Evolutionary conservation across 2,113 vertebrate genomes (phyloP).

Genomic region (Strix uralensis): DNA sequence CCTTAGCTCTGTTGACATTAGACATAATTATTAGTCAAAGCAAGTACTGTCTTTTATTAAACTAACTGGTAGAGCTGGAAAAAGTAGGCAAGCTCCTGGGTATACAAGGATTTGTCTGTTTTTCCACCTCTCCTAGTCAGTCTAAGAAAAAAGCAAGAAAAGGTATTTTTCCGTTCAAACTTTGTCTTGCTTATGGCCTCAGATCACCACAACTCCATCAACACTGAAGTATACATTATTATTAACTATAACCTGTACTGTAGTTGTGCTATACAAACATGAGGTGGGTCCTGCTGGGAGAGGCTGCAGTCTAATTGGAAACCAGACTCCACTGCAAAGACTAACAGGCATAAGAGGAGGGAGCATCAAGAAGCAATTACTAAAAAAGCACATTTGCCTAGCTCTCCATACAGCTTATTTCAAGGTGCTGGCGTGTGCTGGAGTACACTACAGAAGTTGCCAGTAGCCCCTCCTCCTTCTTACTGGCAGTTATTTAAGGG

Average conservation of each 20-base stretch:
- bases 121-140: not conserved
- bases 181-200: not conserved
- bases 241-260: not conserved
- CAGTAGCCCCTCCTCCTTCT: not conserved
- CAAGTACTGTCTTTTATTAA: slow-evolving; percentile 20
- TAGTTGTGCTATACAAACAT: not conserved
- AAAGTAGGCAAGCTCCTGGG: not conserved
- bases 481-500: not conserved
- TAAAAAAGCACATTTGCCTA: not conserved
- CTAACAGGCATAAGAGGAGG: not conserved
- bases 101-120: not conserved
- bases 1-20: slow-evolving; percentile 37
- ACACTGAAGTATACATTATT: not conserved
- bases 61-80: not conserved
- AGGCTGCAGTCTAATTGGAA: not conserved
- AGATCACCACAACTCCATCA: not conserved
- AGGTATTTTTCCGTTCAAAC: not conserved
- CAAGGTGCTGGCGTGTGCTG: not conserved
- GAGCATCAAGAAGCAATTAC: not conserved
- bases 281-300: not conserved
- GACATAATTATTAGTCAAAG: slow-evolving; percentile 27
- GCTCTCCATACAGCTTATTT: not conserved
- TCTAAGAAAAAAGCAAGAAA: not conserved
- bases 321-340: not conserved
- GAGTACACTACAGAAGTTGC: not conserved